phyloP scores from a whole-genome alignment of 2,797 vertebrate genomes.

The Enoplosus armatus region DNA sequence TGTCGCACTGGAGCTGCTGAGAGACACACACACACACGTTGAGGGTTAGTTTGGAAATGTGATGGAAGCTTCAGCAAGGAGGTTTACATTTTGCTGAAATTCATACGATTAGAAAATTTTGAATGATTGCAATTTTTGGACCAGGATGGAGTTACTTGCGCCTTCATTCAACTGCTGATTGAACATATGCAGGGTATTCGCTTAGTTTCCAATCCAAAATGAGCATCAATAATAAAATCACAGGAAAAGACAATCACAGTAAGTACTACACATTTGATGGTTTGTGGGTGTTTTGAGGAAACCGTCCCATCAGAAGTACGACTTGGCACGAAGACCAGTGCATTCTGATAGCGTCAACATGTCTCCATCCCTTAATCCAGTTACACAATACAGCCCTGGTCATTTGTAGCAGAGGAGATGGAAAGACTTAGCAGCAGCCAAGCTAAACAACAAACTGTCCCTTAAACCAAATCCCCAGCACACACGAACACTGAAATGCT shows the following conservation, averaged over 20 bases:
- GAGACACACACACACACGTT: conserved; percentile 10
- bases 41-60: neutral
- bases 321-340: neutral
- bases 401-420: conserved; percentile 55
- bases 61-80: neutral
- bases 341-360: conserved; percentile 29
- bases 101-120: neutral
- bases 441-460: conserved; percentile 58
- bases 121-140: neutral
- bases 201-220: neutral
- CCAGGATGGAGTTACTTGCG: neutral
- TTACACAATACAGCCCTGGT: conserved; percentile 65
- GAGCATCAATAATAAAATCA: neutral
- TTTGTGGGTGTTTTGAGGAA: neutral
- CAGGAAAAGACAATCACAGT: too few relatives aligned
- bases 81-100: neutral
- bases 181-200: neutral
- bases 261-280: neutral
- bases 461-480: conserved; percentile 45
- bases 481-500: conserved; percentile 38
- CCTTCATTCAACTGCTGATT: neutral
- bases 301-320: neutral
- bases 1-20: conserved; percentile 74
- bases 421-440: conserved; percentile 66
- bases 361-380: conserved; percentile 70